A percentile compares a stretch with the other conserved stretches of the same genome.
Evolutionary conservation across 1,140 invertebrate species (phyloP).

Genomic region (Drosophila nigrodunni): DNA sequence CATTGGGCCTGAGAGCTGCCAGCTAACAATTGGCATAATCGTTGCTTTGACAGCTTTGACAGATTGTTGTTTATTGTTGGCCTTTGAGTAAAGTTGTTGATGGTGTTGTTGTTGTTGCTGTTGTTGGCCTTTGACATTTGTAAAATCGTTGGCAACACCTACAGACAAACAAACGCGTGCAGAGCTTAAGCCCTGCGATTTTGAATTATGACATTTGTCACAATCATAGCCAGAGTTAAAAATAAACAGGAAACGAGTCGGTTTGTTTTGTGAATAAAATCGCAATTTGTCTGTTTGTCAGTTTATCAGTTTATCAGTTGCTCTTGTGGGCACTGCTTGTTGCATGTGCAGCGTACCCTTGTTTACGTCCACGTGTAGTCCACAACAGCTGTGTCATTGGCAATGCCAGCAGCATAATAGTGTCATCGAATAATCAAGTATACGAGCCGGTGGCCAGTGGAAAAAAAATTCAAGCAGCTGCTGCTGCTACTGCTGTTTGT

Average conservation of each 20-base stretch:
- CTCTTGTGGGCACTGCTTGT: neutral
- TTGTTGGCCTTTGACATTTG: constrained; percentile 11
- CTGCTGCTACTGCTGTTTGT: neutral
- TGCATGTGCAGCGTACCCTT: neutral
- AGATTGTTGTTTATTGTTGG: constrained; percentile 62
- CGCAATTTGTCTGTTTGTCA: constrained; percentile 1
- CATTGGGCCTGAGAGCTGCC: neutral
- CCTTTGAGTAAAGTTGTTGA: constrained; percentile 1
- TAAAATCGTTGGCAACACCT: neutral
- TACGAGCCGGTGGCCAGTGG: too few relatives aligned
- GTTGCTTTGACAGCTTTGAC: constrained; percentile 65
- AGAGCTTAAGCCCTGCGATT: neutral
- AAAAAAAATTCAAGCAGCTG: neutral
- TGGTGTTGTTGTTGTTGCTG: neutral
- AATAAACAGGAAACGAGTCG: constrained; percentile 36
- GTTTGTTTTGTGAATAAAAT: neutral
- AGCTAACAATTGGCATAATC: constrained; percentile 52
- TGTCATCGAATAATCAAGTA: neutral
- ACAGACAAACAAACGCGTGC: neutral
- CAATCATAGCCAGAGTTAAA: constrained; percentile 58
- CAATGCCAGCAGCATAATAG: neutral
- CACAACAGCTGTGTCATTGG: neutral
- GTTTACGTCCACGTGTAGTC: constrained; percentile 7
- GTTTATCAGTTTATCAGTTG: constrained; percentile 1
- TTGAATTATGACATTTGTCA: constrained; percentile 26